Conservation (phyloP, 2,888 invertebrate species). For the Erebia epiphron region DNA sequence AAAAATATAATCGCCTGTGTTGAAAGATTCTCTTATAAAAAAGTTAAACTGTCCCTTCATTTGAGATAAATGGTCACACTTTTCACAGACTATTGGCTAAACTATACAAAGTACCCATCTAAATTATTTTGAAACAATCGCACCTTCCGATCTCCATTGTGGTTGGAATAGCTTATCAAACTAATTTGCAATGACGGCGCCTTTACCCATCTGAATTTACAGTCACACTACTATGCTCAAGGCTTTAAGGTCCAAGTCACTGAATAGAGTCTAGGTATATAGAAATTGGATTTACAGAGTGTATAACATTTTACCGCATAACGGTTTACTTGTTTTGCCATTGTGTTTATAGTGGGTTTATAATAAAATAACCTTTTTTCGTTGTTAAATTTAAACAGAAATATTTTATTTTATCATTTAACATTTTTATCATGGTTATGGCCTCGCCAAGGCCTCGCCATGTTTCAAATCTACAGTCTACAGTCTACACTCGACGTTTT, state of each 20-base stretch:
- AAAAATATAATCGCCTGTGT: not conserved
- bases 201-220: constrained; percentile 20
- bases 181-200: constrained; percentile 25
- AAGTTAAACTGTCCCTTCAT: not conserved
- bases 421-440: no score
- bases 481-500: no score
- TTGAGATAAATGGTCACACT: constrained; percentile 5
- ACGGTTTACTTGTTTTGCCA: no score
- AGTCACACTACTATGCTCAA: not conserved
- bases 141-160: constrained; percentile 26
- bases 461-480: no score
- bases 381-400: no score
- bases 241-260: not conserved
- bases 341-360: no score
- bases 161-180: constrained; percentile 25
- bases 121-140: constrained; percentile 27
- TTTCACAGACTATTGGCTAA: constrained; percentile 12
- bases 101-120: constrained; percentile 22
- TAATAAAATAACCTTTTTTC: no score
- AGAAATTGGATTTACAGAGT: not conserved
- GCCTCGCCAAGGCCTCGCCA: no score
- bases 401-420: no score
- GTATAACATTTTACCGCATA: not conserved
- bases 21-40: not conserved
- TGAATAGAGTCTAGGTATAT: constrained; percentile 8